phyloP scores from a whole-genome alignment of 2,113 vertebrate genomes.

The Phylloscopus whistleri region DNA sequence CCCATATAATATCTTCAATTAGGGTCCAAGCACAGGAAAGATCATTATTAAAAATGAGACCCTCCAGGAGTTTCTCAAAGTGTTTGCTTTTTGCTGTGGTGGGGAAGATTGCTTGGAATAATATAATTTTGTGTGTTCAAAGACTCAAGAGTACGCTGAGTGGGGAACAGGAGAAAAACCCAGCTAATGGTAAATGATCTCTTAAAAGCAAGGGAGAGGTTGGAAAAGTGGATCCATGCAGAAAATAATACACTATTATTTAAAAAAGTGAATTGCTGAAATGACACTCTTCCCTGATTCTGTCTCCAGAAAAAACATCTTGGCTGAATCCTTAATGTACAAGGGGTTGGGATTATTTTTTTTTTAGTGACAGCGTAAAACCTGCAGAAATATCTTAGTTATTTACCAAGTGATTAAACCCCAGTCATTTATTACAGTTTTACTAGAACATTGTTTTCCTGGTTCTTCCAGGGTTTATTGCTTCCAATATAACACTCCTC shows the following conservation, averaged over 20 bases:
- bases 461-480: slow-evolving; percentile 69
- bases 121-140: slow-evolving; percentile 58
- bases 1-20: slow-evolving; percentile 56
- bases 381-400: slow-evolving; percentile 61
- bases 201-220: slow-evolving; percentile 68
- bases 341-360: background rate
- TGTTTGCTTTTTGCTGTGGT: slow-evolving; percentile 58
- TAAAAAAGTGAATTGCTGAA: slow-evolving; percentile 74
- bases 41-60: slow-evolving; percentile 54
- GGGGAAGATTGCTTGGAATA: slow-evolving; percentile 51
- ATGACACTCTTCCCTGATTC: slow-evolving; percentile 50
- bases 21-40: slow-evolving; percentile 55
- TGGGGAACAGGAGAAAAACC: background rate
- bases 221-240: slow-evolving; percentile 62
- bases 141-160: slow-evolving; percentile 44
- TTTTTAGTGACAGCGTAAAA: slow-evolving; percentile 60
- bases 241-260: slow-evolving; percentile 74
- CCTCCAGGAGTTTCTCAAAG: slow-evolving; percentile 62
- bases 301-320: slow-evolving; percentile 40
- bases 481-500: slow-evolving; percentile 56
- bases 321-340: slow-evolving; percentile 58
- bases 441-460: slow-evolving; percentile 71
- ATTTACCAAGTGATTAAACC: slow-evolving; percentile 78
- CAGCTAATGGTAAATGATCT: slow-evolving; percentile 62
- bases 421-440: slow-evolving; percentile 66